Conservation (phyloP, 37 sponge, comb jelly and placozoan genomes). For the Ephydatia muelleri region DNA sequence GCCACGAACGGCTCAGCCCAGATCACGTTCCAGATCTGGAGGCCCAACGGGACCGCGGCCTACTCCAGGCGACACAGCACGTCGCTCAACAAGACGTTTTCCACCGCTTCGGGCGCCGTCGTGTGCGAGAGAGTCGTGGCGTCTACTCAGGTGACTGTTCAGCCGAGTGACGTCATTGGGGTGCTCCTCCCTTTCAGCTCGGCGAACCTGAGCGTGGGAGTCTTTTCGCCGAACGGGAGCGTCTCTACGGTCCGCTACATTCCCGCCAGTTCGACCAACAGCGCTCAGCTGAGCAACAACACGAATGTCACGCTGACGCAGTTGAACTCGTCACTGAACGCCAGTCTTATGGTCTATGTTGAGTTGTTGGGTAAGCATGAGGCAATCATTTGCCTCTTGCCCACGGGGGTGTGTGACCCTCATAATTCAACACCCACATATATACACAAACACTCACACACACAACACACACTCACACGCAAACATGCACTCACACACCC, state of each 20-base stretch:
- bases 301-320: background rate
- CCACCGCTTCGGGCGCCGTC: background rate
- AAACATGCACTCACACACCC: no score
- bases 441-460: no score
- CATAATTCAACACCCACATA: no score
- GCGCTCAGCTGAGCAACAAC: background rate
- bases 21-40: background rate
- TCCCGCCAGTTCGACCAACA: background rate
- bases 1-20: conserved; percentile 91
- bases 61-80: background rate
- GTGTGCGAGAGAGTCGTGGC: background rate
- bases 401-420: no score
- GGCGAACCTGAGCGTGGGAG: background rate
- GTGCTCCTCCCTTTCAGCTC: background rate
- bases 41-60: background rate
- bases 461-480: no score
- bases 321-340: background rate
- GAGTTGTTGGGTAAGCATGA: conserved; percentile 10
- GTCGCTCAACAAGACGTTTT: background rate
- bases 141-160: background rate
- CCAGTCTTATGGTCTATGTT: background rate
- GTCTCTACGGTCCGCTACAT: background rate
- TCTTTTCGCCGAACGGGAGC: background rate
- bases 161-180: background rate
- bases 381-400: no score